phyloP scores from a whole-genome alignment of 2,113 vertebrate genomes.

The Terrapene triunguis region DNA sequence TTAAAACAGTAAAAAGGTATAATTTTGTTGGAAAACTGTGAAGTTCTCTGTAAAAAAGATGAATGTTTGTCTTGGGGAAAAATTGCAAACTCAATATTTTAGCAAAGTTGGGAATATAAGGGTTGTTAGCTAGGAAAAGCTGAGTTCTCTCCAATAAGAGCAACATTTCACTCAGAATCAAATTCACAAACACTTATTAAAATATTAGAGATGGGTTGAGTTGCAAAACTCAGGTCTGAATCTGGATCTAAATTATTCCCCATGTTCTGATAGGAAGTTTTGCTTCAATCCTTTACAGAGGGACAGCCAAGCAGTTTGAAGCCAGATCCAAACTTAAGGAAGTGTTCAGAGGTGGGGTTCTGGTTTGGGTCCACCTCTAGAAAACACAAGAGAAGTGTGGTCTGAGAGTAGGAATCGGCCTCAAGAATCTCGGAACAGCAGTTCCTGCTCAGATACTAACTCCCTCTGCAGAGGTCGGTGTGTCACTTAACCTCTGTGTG shows the following conservation, averaged over 20 bases:
- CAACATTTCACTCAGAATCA: slow-evolving; percentile 13
- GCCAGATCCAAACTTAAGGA: background rate
- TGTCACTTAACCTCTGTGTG: background rate
- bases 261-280: background rate
- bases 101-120: background rate
- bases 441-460: background rate
- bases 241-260: slow-evolving; percentile 10
- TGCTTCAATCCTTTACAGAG: background rate
- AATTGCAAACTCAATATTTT: slow-evolving; percentile 27
- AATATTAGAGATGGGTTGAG: slow-evolving; percentile 26
- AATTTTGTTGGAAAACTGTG: background rate
- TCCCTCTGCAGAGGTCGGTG: background rate
- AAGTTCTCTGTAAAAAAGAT: slow-evolving; percentile 29
- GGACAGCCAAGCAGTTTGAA: slow-evolving; percentile 9
- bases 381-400: background rate
- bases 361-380: background rate
- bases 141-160: slow-evolving; percentile 4
- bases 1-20: background rate
- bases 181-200: slow-evolving; percentile 26
- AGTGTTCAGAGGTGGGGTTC: background rate
- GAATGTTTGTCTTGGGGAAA: slow-evolving; percentile 6
- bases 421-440: background rate
- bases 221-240: background rate
- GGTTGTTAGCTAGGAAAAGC: background rate
- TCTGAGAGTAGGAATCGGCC: background rate